Evolutionary conservation across 2,888 invertebrate genomes (phyloP).

Genomic region (Dicyrtomina minuta): DNA sequence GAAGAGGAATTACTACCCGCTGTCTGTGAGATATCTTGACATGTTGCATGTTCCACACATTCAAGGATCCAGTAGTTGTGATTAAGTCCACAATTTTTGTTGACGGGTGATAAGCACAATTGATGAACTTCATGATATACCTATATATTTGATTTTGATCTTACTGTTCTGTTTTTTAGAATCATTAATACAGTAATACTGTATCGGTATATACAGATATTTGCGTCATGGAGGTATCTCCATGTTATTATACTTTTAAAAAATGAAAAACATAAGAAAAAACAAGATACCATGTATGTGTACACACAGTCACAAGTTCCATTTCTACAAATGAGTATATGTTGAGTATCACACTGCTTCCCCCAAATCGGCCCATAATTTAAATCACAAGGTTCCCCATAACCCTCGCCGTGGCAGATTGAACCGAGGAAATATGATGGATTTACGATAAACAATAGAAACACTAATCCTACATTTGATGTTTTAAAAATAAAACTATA

Average conservation of each 20-base stretch:
- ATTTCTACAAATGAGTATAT: slow-evolving; percentile 12
- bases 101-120: slow-evolving; percentile 7
- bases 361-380: slow-evolving; percentile 3
- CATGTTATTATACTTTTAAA: too few species aligned
- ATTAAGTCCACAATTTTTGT: slow-evolving; percentile 10
- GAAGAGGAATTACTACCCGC: background rate
- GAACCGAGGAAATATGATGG: background rate
- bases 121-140: background rate
- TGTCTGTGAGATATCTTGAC: background rate
- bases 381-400: slow-evolving; percentile 4
- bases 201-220: too few species aligned
- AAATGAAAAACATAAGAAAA: too few species aligned
- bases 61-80: slow-evolving; percentile 9
- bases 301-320: slow-evolving; percentile 17
- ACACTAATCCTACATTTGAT: background rate
- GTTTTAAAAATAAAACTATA: too few species aligned
- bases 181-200: too few species aligned
- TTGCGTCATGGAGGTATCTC: too few species aligned
- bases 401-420: background rate
- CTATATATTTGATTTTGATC: too few species aligned
- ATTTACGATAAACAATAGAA: background rate
- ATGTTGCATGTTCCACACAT: slow-evolving; percentile 1
- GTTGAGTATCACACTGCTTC: slow-evolving; percentile 6
- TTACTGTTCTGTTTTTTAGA: too few species aligned
- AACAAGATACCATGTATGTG: slow-evolving; percentile 17